Evolutionary conservation across 2,888 invertebrate species (phyloP).

Genomic region (Leistus spinibarbis): DNA sequence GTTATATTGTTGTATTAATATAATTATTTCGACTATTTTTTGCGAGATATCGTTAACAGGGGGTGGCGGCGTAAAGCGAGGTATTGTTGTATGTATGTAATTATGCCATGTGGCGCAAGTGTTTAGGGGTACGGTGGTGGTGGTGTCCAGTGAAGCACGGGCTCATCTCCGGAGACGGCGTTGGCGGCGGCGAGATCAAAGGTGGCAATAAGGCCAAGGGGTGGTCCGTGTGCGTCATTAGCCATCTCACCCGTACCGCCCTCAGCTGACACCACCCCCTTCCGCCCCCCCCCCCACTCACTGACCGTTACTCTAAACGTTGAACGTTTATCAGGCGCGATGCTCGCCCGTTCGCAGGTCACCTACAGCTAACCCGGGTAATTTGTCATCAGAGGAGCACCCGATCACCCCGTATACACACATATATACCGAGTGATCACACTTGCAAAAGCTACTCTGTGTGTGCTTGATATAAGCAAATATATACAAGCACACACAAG

Average conservation of each 20-base stretch:
- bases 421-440: background rate
- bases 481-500: background rate
- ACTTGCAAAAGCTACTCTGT: background rate
- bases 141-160: background rate
- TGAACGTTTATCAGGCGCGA: background rate
- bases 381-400: background rate
- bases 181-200: slow-evolving; percentile 51
- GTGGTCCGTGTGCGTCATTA: slow-evolving; percentile 57
- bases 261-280: too few relatives aligned
- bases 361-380: background rate
- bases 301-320: background rate
- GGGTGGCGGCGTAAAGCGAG: too few relatives aligned
- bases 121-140: background rate
- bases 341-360: background rate
- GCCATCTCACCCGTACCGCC: slow-evolving; percentile 44
- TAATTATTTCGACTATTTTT: too few relatives aligned
- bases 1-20: too few relatives aligned
- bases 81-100: too few relatives aligned
- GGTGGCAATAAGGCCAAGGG: slow-evolving; percentile 56
- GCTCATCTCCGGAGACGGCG: background rate
- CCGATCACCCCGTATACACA: background rate
- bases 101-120: too few relatives aligned
- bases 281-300: background rate
- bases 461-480: background rate
- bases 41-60: too few relatives aligned